Conservation (phyloP, 2,797 vertebrate genomes). For the Sebastes alutus region DNA sequence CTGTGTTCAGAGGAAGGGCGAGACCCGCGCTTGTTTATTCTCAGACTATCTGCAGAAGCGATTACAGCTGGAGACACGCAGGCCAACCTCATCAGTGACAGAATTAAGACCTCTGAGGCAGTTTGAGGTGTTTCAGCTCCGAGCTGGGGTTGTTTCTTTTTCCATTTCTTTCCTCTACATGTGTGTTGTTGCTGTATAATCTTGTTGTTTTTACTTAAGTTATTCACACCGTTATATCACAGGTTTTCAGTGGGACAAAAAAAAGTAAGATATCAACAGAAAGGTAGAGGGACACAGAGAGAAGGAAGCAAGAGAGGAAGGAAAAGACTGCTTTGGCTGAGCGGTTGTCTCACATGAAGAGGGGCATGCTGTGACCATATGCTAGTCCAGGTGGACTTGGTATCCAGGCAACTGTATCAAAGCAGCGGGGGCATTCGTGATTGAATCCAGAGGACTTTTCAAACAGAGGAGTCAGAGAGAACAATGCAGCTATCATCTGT, state of each 20-base stretch:
- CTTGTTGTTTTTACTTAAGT: constrained; percentile 3
- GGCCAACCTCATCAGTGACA: constrained; percentile 59
- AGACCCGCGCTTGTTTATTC: constrained; percentile 42
- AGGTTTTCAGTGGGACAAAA: constrained; percentile 13
- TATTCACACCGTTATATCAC: neutral
- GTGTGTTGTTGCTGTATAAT: constrained; percentile 18
- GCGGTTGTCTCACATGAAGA: constrained; percentile 77
- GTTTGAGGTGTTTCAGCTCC: constrained; percentile 30
- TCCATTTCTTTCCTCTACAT: constrained; percentile 2
- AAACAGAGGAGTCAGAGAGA: constrained; percentile 73
- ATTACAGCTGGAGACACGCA: constrained; percentile 53
- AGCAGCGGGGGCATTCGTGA: constrained; percentile 74
- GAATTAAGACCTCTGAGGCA: constrained; percentile 56
- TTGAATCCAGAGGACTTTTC: constrained; percentile 78
- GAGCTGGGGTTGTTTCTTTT: constrained; percentile 7
- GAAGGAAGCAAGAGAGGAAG: constrained; percentile 27
- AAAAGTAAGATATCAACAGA: constrained; percentile 33
- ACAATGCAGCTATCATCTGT: constrained; percentile 79
- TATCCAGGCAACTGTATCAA: constrained; percentile 84
- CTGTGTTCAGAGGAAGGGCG: constrained; percentile 33
- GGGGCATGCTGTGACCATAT: constrained; percentile 84
- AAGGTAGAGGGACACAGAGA: constrained; percentile 16
- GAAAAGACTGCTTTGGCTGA: constrained; percentile 70
- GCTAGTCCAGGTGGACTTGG: constrained; percentile 83
- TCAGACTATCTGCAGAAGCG: constrained; percentile 65